phyloP scores from a whole-genome alignment of 2,113 vertebrate genomes.

The Carettochelys insculpta region DNA sequence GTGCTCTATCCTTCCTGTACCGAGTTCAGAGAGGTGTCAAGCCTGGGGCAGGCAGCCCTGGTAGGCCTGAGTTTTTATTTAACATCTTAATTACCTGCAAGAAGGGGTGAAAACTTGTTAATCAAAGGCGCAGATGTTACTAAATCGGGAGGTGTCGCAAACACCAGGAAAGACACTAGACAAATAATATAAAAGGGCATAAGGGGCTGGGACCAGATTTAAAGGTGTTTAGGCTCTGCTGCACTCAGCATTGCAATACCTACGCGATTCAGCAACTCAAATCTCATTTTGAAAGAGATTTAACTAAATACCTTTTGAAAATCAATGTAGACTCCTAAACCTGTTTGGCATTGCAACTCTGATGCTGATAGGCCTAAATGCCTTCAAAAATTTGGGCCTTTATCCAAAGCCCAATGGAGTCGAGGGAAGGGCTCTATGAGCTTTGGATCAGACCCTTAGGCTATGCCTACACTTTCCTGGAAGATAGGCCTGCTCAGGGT shows the following conservation, averaged over 20 bases:
- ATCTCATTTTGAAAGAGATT: background rate
- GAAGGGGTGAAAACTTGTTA: background rate
- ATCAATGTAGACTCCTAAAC: background rate
- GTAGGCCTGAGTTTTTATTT: background rate
- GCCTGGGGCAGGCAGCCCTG: background rate
- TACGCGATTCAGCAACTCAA: background rate
- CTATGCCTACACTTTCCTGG: no score
- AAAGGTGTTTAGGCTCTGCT: background rate
- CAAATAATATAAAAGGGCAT: background rate
- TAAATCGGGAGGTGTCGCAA: background rate
- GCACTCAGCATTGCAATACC: background rate
- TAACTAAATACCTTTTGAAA: background rate
- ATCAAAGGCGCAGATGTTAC: background rate
- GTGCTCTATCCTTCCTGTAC: accelerated
- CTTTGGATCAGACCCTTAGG: background rate
- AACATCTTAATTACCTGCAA: background rate
- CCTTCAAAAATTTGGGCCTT: background rate
- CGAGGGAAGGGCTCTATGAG: background rate
- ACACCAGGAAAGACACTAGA: background rate
- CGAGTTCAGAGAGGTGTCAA: background rate
- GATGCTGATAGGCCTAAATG: background rate
- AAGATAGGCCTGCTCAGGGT: no score
- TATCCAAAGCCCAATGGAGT: background rate
- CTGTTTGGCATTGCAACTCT: background rate
- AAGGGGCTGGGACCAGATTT: background rate